These are phyloP conservation scores for Hippopotamus amphibius DNA, from an alignment of 2,113 vertebrate species.

Conservation along the genomic window DNA sequence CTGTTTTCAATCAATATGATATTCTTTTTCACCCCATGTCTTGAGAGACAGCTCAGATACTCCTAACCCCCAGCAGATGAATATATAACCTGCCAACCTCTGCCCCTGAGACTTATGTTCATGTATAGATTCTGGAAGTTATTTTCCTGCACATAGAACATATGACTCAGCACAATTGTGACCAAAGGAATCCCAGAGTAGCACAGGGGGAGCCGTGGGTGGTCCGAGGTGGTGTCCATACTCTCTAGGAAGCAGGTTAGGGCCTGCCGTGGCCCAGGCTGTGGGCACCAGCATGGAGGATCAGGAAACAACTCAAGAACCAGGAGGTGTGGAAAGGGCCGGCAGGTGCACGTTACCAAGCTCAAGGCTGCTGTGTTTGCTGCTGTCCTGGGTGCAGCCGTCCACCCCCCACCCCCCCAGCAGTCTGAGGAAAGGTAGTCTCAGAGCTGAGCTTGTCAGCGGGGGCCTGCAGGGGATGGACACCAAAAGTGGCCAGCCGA, in stretches of 20 bases:
- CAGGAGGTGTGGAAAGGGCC: not conserved
- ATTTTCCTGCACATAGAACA: not conserved
- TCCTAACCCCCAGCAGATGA: not conserved
- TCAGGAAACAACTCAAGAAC: not conserved
- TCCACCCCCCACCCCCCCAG: no score
- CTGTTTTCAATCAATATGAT: not conserved
- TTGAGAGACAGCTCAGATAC: not conserved
- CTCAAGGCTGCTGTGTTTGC: not conserved
- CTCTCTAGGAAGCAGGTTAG: not conserved
- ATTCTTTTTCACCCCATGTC: not conserved
- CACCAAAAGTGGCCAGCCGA: not conserved
- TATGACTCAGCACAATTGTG: not conserved
- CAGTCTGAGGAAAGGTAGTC: not conserved
- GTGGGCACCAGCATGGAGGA: not conserved
- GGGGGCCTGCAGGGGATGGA: not conserved
- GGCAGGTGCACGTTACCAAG: not conserved
- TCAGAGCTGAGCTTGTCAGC: not conserved
- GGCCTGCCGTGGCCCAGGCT: not conserved
- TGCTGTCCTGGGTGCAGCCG: fast-evolving
- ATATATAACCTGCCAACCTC: not conserved
- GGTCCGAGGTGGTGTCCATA: no score
- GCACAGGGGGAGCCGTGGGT: not conserved
- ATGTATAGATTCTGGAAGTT: not conserved
- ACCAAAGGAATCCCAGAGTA: not conserved
- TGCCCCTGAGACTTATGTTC: not conserved